Base-by-base conservation (phyloP, 1,140 invertebrate species). In the Aphelenchoides besseyi region DNA sequence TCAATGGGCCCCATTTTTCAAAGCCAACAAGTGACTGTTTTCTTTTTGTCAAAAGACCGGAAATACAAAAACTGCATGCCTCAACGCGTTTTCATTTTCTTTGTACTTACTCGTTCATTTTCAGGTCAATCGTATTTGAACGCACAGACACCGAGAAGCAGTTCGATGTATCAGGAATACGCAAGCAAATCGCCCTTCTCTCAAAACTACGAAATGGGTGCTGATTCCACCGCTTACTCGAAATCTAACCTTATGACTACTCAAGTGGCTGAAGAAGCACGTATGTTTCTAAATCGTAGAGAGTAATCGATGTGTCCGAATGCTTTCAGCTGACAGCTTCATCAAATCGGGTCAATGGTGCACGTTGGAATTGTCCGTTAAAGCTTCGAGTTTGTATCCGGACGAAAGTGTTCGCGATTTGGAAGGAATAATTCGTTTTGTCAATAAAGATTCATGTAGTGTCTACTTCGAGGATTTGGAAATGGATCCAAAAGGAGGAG, bases 361-460 rank as follows among this genome's bases (percentile, higher is more conserved):
- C 75, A 92, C 92, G 3, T 90, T 92, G 0, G 94, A 97, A 74
- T 91, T 98, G 79, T 92, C 93, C 78, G 89, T 90, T 0, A 87
- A 90, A 30, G 91, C 98, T 76, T 89, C 90, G 71, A 90, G 91
- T 61, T 89, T 90, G 0, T 90, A 93, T 81, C 90, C 91, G 63
- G 92, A 97, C 85, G 87, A 88, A 12, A 90, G 91, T 69, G 86
- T 97, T 5, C 90, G 91, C 69, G 91, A 91, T 2, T 92, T 95
- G 85, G 90, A 89, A 59, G 95, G 94, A 29, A 88, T 92, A 18
- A 92, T 48, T 12, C 41, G 41, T 12, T 41, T 75, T 70, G 85
- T 79, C 29, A 75, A 90, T 89, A 92, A 91, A 78, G 91, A 90
- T 0, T 91, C 91, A 88, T 95, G 93, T 82, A 90, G 91, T 0